phyloP scores from a whole-genome alignment of 2,113 vertebrate genomes.

The Amblyopsis rosae region DNA sequence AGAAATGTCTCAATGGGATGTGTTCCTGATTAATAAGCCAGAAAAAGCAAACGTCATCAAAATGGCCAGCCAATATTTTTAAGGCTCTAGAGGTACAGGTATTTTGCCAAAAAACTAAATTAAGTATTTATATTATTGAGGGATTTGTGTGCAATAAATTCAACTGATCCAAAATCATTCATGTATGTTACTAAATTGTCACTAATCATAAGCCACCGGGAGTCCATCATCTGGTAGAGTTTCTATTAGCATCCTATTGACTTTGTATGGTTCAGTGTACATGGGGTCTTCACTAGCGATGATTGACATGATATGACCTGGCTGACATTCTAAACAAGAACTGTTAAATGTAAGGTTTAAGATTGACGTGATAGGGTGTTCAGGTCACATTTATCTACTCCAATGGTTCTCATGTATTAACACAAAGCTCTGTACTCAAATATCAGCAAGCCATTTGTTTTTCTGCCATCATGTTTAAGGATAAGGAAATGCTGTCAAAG shows the following conservation, averaged over 20 bases:
- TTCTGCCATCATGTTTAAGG: no score
- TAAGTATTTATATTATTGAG: conserved; percentile 7
- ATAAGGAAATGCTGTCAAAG: no score
- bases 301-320: no score
- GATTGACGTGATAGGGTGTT: no score
- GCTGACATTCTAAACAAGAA: no score
- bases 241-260: not conserved
- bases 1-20: not conserved
- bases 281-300: no score
- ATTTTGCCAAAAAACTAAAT: conserved; percentile 7
- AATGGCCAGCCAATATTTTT: conserved; percentile 14
- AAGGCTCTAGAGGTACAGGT: conserved; percentile 12
- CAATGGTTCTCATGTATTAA: no score
- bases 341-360: no score
- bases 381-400: no score
- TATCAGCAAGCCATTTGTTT: no score
- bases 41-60: conserved; percentile 5
- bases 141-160: conserved; percentile 18
- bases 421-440: no score
- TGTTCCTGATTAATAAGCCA: conserved; percentile 4
- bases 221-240: not conserved
- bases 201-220: conserved; percentile 1
- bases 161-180: conserved; percentile 21
- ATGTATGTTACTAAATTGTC: conserved; percentile 14
- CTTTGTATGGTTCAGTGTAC: no score